Base-by-base conservation (phyloP, 1,140 invertebrate genomes). In the Drosophila littoralis region DNA sequence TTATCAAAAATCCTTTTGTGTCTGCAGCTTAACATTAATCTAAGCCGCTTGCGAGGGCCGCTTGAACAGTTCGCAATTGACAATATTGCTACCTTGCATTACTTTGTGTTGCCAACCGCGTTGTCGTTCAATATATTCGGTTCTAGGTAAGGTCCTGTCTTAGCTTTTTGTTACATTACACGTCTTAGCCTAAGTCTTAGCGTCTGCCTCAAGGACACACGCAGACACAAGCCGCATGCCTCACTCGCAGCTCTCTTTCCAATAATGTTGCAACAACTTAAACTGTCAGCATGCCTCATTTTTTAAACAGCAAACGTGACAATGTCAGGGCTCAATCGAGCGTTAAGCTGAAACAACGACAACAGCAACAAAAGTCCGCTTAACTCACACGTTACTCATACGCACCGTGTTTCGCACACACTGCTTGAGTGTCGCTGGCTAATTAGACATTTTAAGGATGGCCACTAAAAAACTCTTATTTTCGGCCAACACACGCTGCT, bases 1-100 rank as follows among this genome's bases (percentile, higher is more conserved):
- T 86, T 86, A 86, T 86, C 83, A 86, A 86, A 88, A 82, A 83
- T 88, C 82, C 83, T 68, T 88, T 79, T 77, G 75, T 79, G 71
- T 88, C 75, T 88, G 83, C 75, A 73, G 70, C 40, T 64, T 50
- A 86, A 74, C 83, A 86, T 86, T 86, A 86, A 88, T 86, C 82
- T 86, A 77, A 77, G 73, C 69, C 22, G 7, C 71, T 15, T 59
- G 33, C 74, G 48, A 72, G 69, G 57, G 10, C 8, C 1, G 15
- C 33, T 51, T 3, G 4, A 57, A 35, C 1, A 38, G 15, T 74
- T 61, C 7, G 4, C 38, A 60, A 45, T 51, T 60, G 43, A 55
- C 60, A 60, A 57, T 50, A 38, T 50, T 43, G 55, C 54, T 66
- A 45, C 40, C n/a, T 33, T 7, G 6, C 12, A 9, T 9, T 46